Evolutionary conservation across 2,888 invertebrate species (phyloP), one percentile per base, ranked within the genome.

Genomic region (Drosophila pegasa): DNA sequence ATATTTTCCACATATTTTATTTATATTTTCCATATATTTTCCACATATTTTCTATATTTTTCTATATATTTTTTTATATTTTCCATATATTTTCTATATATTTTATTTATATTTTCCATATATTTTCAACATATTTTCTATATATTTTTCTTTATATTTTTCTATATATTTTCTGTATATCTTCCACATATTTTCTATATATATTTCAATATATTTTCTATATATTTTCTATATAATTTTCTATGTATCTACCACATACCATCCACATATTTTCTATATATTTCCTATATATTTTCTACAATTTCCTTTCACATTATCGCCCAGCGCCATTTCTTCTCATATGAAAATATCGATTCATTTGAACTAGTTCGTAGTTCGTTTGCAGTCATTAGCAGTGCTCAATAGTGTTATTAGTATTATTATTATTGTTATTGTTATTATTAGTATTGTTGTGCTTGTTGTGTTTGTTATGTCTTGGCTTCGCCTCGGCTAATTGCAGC

Each of bases 361-460:
- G 43, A 43, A 16, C 10, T 25, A 27, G 43, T 16, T 43, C 25
- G 25, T 5, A 4, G 3, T 9, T n/a, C 8, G 2, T 27, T 43
- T 27, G 16, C 9, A 29, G 8, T 2, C 29, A 29, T 29, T 29
- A 29, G 8, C 6, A 29, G 1, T 2, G 29, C 6, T 29, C 29
- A 6, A 29, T 29, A 29, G 7, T 29, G 8, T 29, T 29, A n/a
- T 43, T 43, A 27, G 25, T 43, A 48, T 48, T 31, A 14, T 50
- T 22, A 31, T 50, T 33, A 22, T 22, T 22, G 7, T 33, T 9
- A 14, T n/a, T n/a, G n/a, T n/a, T 29, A 29, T 29, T 29, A n/a
- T 43, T 43, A 27, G 25, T 43, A 48, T 48, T 31, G 10, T 50
- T 22, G 20, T 50, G 20, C n/a, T 22, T 22, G 7, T 33, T 9